Conservation (phyloP, 2,113 vertebrate species). For the Oenanthe oenanthe region DNA sequence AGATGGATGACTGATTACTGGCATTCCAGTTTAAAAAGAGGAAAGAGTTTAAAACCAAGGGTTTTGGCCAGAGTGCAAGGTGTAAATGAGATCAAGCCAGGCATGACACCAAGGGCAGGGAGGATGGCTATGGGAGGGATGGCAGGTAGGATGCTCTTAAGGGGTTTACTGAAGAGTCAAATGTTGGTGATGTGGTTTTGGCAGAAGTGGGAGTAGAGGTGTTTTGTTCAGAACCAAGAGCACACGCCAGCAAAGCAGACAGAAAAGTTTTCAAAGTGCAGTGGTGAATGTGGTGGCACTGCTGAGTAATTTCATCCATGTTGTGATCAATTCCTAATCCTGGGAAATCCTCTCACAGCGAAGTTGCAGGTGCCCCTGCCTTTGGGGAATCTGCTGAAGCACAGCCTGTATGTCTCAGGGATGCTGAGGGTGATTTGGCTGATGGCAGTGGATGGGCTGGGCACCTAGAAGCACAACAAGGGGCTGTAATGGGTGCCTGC, state of each 20-base stretch:
- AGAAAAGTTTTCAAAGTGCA: neutral
- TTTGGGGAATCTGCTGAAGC: neutral
- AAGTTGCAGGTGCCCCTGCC: neutral
- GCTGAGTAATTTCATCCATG: neutral
- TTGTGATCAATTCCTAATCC: neutral
- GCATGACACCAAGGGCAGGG: neutral
- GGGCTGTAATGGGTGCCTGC: neutral
- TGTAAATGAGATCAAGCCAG: neutral
- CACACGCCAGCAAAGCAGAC: neutral
- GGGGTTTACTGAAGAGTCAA: neutral
- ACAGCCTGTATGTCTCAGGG: accelerated
- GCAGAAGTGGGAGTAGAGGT: neutral
- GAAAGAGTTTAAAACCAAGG: neutral
- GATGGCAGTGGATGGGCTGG: neutral
- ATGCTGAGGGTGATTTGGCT: neutral
- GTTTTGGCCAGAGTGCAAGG: neutral
- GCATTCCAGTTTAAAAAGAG: neutral
- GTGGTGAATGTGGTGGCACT: neutral
- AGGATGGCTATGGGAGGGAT: neutral
- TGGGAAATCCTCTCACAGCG: neutral
- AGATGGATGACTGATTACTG: neutral
- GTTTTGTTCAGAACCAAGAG: neutral
- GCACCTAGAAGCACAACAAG: neutral
- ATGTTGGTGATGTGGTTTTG: neutral
- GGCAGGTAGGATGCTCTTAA: neutral